Conservation (phyloP, 2,888 invertebrate species). For the Tetranychus piercei region DNA sequence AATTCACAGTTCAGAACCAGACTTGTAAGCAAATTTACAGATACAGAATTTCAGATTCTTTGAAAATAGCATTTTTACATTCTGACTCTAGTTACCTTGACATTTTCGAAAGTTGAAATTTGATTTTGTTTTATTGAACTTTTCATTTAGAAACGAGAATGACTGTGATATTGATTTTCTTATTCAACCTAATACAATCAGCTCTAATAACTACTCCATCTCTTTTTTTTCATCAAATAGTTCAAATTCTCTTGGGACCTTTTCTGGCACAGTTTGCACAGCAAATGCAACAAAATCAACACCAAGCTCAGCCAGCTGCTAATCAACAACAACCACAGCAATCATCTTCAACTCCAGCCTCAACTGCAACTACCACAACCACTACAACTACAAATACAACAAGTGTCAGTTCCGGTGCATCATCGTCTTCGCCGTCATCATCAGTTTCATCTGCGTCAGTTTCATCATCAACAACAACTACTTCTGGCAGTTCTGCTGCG, state of each 20-base stretch:
- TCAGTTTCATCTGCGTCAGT: neutral
- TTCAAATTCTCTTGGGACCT: constrained; percentile 14
- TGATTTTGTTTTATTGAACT: no score
- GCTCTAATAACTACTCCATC: neutral
- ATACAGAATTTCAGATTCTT: no score
- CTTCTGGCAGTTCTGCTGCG: constrained; percentile 23
- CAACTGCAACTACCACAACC: constrained; percentile 26
- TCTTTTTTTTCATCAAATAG: neutral
- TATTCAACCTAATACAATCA: neutral
- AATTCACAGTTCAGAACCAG: no score
- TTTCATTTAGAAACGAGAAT: no score
- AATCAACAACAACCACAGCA: constrained; percentile 17
- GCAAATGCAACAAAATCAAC: constrained; percentile 27
- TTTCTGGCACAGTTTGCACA: constrained; percentile 1
- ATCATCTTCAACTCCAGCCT: neutral
- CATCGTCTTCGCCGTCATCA: constrained; percentile 3
- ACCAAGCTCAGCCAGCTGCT: constrained; percentile 18
- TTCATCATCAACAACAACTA: constrained; percentile 3
- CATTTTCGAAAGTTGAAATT: no score
- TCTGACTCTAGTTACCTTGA: no score
- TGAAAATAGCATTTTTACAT: no score
- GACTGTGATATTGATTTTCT: no score
- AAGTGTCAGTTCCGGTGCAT: neutral
- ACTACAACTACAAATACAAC: constrained; percentile 11
- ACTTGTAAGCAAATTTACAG: no score